phyloP scores from a whole-genome alignment of 2,113 vertebrate genomes.

The Mola mola region DNA sequence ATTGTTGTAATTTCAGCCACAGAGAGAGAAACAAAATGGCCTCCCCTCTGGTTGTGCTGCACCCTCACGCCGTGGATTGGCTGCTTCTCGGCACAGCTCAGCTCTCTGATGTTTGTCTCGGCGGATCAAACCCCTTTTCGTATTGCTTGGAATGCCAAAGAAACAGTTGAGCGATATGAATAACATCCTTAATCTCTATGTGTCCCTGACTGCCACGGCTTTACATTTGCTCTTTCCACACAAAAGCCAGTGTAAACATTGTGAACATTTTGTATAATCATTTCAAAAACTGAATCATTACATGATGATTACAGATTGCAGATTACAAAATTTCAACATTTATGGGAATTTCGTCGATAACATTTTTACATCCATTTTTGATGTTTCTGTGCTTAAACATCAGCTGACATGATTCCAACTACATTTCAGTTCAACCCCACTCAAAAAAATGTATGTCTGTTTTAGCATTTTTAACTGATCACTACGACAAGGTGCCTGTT shows the following conservation, averaged over 20 bases:
- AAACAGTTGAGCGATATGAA: slow-evolving; percentile 2
- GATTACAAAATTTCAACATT: too few relatives aligned
- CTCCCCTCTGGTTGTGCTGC: slow-evolving; percentile 34
- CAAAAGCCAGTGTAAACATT: neutral
- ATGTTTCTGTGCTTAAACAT: too few relatives aligned
- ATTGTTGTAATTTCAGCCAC: slow-evolving; percentile 67
- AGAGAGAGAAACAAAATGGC: too few relatives aligned
- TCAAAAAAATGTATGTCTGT: neutral
- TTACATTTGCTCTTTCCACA: neutral
- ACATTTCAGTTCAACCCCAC: slow-evolving; percentile 2
- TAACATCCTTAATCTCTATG: slow-evolving; percentile 15
- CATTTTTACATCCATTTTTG: too few relatives aligned
- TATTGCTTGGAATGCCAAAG: slow-evolving; percentile 11
- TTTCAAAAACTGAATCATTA: too few relatives aligned
- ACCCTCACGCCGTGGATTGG: slow-evolving; percentile 61
- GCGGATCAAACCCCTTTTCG: slow-evolving; percentile 62
- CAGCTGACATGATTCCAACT: too few relatives aligned
- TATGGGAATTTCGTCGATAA: too few relatives aligned
- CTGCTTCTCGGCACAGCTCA: neutral
- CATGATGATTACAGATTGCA: too few relatives aligned
- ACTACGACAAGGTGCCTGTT: neutral
- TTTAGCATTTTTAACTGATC: slow-evolving; percentile 29
- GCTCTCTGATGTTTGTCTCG: slow-evolving; percentile 58
- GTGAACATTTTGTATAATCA: too few relatives aligned
- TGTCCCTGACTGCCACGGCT: neutral